These are phyloP conservation scores for Chaunax sp. DNA, from an alignment of 2,797 vertebrate species.

Conservation along the genomic window DNA sequence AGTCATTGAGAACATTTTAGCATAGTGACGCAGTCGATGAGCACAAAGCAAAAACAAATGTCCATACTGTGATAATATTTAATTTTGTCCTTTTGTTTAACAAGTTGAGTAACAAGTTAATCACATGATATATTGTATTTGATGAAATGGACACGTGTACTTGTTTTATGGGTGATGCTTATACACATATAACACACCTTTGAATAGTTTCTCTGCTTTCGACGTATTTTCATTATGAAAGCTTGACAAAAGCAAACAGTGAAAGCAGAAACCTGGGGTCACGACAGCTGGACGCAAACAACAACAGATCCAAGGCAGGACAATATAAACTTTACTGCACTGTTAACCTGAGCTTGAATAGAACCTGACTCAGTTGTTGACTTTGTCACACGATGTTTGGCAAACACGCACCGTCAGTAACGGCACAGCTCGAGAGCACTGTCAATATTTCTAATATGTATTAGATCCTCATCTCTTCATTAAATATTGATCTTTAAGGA, in stretches of 20 bases:
- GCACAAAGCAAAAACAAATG: too few species aligned
- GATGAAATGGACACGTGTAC: not conserved
- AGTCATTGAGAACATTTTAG: not conserved
- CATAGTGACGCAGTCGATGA: too few species aligned
- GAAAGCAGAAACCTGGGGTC: constrained; percentile 6
- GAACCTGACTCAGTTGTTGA: constrained; percentile 52
- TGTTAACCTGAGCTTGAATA: constrained; percentile 50
- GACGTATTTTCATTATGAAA: constrained; percentile 25
- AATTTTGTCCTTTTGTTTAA: constrained; percentile 10
- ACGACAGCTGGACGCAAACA: constrained; percentile 31
- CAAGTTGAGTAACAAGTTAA: constrained; percentile 22
- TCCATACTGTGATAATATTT: not conserved
- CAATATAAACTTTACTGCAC: constrained; percentile 39
- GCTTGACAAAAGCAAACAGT: constrained; percentile 29
- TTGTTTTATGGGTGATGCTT: constrained; percentile 30
- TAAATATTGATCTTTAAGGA: constrained; percentile 27
- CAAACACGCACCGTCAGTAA: constrained; percentile 64
- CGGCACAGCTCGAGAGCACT: constrained; percentile 46
- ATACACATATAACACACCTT: not conserved
- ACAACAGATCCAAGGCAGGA: constrained; percentile 32
- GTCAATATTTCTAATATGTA: constrained; percentile 60
- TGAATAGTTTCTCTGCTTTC: constrained; percentile 24
- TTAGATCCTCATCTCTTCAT: constrained; percentile 30
- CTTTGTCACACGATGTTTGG: constrained; percentile 41
- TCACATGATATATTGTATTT: constrained; percentile 10